Evolutionary conservation across 2,113 vertebrate genomes (phyloP).

Genomic region (Mastomys coucha): DNA sequence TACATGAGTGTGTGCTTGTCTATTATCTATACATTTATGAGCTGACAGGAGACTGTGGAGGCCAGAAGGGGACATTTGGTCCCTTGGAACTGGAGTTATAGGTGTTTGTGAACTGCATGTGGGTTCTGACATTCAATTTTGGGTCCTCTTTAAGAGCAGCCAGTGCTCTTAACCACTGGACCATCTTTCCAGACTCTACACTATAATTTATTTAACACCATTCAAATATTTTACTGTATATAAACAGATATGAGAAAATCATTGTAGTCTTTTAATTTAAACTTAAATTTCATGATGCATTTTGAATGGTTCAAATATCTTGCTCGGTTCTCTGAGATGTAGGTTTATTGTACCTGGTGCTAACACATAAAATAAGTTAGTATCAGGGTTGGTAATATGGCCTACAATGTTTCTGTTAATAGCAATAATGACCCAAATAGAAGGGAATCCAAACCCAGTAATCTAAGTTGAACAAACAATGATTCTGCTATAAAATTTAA

Average conservation of each 20-base stretch:
- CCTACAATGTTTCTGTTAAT: conserved; percentile 31
- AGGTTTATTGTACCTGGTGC: background rate
- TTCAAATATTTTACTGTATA: background rate
- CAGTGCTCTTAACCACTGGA: background rate
- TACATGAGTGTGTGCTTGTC: background rate
- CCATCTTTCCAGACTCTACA: background rate
- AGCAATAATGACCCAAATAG: background rate
- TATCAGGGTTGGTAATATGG: background rate
- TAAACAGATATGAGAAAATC: background rate
- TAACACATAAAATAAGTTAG: background rate
- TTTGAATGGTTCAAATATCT: conserved; percentile 50
- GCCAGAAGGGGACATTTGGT: background rate
- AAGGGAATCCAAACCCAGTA: background rate
- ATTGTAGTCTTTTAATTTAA: conserved; percentile 6
- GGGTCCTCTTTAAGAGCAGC: background rate
- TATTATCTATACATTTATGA: background rate
- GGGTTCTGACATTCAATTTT: background rate
- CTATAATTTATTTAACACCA: conserved; percentile 3
- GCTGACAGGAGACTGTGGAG: background rate
- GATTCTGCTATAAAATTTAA: conserved; percentile 41
- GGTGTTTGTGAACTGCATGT: background rate
- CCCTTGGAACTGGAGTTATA: background rate
- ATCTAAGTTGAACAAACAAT: background rate
- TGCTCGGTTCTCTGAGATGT: background rate
- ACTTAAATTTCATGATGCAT: background rate